Base-by-base conservation (phyloP, 1,140 invertebrate genomes). In the Campoletis sonorensis region DNA sequence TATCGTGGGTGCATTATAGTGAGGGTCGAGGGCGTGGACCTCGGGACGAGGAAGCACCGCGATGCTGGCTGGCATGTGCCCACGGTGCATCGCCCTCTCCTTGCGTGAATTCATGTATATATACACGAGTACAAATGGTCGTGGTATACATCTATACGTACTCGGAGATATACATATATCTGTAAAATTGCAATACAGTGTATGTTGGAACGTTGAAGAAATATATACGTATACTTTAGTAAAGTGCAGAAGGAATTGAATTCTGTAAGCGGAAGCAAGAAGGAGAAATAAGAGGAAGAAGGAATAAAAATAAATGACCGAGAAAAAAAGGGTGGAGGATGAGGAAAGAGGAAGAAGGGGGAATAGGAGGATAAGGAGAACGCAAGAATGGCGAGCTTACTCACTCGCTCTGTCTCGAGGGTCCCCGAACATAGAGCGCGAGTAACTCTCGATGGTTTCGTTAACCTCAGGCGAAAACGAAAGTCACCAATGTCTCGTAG, bases 381-480 rank as follows among this genome's bases (percentile, higher is more conserved):
- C 26, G 73, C 4, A 16, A 64, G 54, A 33, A 78, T 30, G n/a
- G 49, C 76, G 58, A 67, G 76, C 27, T 78, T 67, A 64, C 58
- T 78, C 76, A 26, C 76, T 67, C 58, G 23, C 58, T 33, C 58
- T 45, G 16, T 64, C 54, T 37, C n/a, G 49, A 27, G 51, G 73
- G 15, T 16, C 7, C 72, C 23, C n/a, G 61, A 64, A 26, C n/a
- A 23, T 23, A 26, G n/a, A n/a, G 23, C n/a, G 61, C n/a, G 61
- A 64, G 61, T 64, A 27, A 64, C 61, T 64, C 61, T 70, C 80
- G 81, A 83, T 68, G 80, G 82, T 87, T 85, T 85, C 82, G 75
- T 86, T 84, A 85, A 81, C 83, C 82, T 83, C 79, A 58, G 79
- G 82, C 78, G 83, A 87, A 86, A 88, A 85, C 81, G 87, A 87